Evolutionary conservation across 2,113 vertebrate genomes (phyloP).

Genomic region (Apistogramma diplotaenia): DNA sequence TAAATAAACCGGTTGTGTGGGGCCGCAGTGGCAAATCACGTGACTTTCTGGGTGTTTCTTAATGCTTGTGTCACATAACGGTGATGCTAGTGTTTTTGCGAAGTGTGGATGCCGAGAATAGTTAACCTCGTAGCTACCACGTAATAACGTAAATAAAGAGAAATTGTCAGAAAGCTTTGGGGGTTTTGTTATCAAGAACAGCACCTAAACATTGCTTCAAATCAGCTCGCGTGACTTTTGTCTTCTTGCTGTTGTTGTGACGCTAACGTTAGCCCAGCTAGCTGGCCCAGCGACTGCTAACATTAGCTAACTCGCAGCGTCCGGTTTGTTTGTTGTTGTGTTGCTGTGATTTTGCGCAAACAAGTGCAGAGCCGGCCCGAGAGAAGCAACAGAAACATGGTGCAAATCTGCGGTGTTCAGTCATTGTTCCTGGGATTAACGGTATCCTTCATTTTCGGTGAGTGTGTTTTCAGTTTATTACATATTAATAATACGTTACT

Average conservation of each 20-base stretch:
- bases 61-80: constrained; percentile 54
- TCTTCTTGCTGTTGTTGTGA: neutral
- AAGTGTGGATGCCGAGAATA: neutral
- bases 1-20: neutral
- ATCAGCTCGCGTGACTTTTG: neutral
- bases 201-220: fast-evolving
- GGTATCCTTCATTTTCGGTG: constrained; percentile 63
- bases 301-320: neutral
- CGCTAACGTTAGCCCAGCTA: constrained; percentile 34
- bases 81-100: neutral
- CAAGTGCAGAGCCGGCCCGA: neutral
- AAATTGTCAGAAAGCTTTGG: neutral
- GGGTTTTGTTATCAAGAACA: neutral
- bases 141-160: neutral
- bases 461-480: constrained; percentile 1
- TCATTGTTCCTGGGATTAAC: constrained; percentile 36
- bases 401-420: constrained; percentile 17
- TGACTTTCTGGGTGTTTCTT: constrained; percentile 58
- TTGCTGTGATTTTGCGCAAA: neutral
- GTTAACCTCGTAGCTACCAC: neutral
- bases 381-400: constrained; percentile 56
- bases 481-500: neutral
- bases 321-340: constrained; percentile 6
- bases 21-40: constrained; percentile 14
- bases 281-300: constrained; percentile 12